A percentile compares a stretch with the other conserved stretches of the same genome.
These are phyloP conservation scores for Ramphastos sulfuratus DNA, from an alignment of 2,113 vertebrate species.

Conservation along the genomic window DNA sequence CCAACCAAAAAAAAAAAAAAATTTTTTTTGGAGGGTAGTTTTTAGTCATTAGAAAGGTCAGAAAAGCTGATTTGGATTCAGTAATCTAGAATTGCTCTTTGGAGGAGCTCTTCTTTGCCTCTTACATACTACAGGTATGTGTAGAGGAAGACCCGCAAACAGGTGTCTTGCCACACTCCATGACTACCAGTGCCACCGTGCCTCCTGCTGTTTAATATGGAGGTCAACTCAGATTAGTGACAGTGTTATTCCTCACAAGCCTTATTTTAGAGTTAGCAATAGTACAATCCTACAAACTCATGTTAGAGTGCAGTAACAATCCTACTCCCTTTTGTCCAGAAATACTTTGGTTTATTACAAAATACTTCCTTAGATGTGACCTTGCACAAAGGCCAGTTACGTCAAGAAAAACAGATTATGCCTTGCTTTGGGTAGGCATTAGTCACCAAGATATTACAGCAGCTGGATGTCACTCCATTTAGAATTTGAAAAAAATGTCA, in stretches of 20 bases:
- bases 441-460: neutral
- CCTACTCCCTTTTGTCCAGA: neutral
- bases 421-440: neutral
- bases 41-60: neutral
- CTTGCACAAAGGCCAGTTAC: neutral
- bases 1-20: neutral
- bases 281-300: neutral
- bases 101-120: neutral
- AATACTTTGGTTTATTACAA: neutral
- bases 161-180: neutral
- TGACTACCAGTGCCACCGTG: neutral
- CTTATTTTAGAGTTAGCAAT: neutral
- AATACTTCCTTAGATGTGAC: neutral
- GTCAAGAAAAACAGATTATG: neutral
- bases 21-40: neutral
- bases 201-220: neutral
- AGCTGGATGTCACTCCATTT: neutral
- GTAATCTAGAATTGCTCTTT: neutral
- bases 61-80: rapidly evolving
- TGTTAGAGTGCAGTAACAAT: neutral
- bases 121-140: neutral
- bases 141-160: neutral
- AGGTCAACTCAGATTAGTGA: neutral
- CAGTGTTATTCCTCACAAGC: neutral
- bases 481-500: neutral